Evolutionary conservation across 2,113 vertebrate species (phyloP).

Genomic region (Apodemus sylvaticus): DNA sequence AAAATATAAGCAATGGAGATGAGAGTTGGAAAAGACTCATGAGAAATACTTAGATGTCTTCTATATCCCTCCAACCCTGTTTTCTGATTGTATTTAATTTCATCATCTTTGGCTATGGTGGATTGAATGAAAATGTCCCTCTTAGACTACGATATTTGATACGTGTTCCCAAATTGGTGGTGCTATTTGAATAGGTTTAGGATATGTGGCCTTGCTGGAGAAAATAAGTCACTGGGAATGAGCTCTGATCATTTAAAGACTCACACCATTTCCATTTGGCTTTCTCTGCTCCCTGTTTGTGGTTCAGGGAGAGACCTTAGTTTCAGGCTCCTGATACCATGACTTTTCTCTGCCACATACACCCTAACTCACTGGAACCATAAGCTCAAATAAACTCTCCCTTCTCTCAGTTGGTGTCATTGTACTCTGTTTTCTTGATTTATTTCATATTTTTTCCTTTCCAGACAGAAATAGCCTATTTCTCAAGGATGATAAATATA

Average conservation of each 20-base stretch:
- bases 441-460: conserved; percentile 31
- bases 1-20: background rate
- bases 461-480: conserved; percentile 17
- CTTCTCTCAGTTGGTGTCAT: background rate
- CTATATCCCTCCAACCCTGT: background rate
- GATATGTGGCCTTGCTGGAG: background rate
- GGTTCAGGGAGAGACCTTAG: background rate
- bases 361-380: background rate
- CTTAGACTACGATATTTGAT: background rate
- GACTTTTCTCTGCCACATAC: background rate
- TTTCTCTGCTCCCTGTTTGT: background rate
- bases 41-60: background rate
- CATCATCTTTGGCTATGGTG: background rate
- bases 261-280: background rate
- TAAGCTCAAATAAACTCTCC: background rate
- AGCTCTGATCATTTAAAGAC: too few species aligned
- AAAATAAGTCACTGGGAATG: background rate
- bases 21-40: background rate
- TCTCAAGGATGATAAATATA: background rate
- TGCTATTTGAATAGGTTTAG: background rate
- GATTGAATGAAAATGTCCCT: background rate
- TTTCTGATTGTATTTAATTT: background rate
- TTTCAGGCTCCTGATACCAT: background rate
- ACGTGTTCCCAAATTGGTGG: too few species aligned
- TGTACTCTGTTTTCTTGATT: background rate